Evolutionary conservation across 2,888 invertebrate genomes (phyloP).

Genomic region (Venusia cambrica): DNA sequence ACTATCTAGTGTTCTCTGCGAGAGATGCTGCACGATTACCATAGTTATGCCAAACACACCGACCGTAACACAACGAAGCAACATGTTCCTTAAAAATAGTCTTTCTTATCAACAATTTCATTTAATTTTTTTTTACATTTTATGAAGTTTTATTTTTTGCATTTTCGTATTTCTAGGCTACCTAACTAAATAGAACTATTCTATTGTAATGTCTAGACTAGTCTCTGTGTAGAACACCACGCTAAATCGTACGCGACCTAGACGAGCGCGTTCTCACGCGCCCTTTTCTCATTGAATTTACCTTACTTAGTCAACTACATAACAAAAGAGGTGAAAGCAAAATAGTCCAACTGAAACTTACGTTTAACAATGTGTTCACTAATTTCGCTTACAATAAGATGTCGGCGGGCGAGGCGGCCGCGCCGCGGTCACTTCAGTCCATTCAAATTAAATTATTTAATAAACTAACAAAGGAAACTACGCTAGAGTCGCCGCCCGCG

Average conservation of each 20-base stretch:
- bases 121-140: slow-evolving; percentile 80
- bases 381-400: slow-evolving; percentile 52
- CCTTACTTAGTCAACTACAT: slow-evolving; percentile 79
- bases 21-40: slow-evolving; percentile 74
- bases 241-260: slow-evolving; percentile 77
- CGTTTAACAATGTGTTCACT: slow-evolving; percentile 66
- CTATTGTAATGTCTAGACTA: slow-evolving; percentile 82
- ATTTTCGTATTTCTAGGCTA: slow-evolving; percentile 81
- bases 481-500: slow-evolving; percentile 59
- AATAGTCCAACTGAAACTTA: slow-evolving; percentile 77
- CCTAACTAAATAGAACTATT: slow-evolving; percentile 81
- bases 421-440: slow-evolving; percentile 67
- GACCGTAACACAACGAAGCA: slow-evolving; percentile 78
- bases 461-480: slow-evolving; percentile 80
- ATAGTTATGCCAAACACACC: slow-evolving; percentile 80
- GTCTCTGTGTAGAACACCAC: slow-evolving; percentile 80
- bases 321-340: slow-evolving; percentile 80
- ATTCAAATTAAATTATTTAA: slow-evolving; percentile 79
- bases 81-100: slow-evolving; percentile 83
- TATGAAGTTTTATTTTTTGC: slow-evolving; percentile 80
- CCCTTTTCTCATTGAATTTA: slow-evolving; percentile 71
- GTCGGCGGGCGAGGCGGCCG: slow-evolving; percentile 39
- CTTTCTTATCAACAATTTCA: slow-evolving; percentile 84
- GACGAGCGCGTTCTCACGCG: slow-evolving; percentile 78
- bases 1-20: slow-evolving; percentile 73